A percentile compares a stretch with the other conserved stretches of the same genome.
These are phyloP conservation scores for Sebastes hubbsi DNA, from an alignment of 2,797 vertebrate species.

Conservation along the genomic window DNA sequence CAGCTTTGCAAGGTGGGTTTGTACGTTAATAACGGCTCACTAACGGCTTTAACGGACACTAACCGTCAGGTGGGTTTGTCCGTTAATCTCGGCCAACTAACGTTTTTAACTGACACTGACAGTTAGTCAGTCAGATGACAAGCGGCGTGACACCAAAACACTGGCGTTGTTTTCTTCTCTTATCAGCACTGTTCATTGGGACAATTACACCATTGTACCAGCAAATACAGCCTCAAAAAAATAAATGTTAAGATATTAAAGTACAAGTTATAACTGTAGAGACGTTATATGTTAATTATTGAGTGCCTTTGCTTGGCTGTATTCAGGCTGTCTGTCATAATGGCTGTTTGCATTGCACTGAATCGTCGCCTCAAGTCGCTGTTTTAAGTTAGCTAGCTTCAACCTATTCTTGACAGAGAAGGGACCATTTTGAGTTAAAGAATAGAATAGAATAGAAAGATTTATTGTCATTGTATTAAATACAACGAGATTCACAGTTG, in stretches of 20 bases:
- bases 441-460: too few relatives aligned
- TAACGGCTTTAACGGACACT: background rate
- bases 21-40: background rate
- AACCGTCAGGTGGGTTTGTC: background rate
- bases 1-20: slow-evolving; percentile 98
- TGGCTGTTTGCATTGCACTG: slow-evolving; percentile 66
- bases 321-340: background rate
- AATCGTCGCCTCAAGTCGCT: slow-evolving; percentile 50
- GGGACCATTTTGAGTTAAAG: background rate
- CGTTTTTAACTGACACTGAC: background rate
- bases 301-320: background rate
- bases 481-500: too few relatives aligned
- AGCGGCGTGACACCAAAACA: slow-evolving; percentile 23
- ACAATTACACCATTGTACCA: background rate
- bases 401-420: background rate
- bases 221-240: background rate
- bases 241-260: background rate
- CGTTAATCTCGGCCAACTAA: too few relatives aligned
- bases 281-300: background rate
- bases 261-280: background rate
- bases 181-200: background rate
- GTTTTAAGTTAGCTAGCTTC: slow-evolving; percentile 3
- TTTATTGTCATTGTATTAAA: too few relatives aligned
- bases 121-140: slow-evolving; percentile 63
- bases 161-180: slow-evolving; percentile 16